Percentiles rank a stretch among this genome's conserved stretches.
phyloP scores from a whole-genome alignment of 2,113 vertebrate genomes.

The Myotis brandtii region DNA sequence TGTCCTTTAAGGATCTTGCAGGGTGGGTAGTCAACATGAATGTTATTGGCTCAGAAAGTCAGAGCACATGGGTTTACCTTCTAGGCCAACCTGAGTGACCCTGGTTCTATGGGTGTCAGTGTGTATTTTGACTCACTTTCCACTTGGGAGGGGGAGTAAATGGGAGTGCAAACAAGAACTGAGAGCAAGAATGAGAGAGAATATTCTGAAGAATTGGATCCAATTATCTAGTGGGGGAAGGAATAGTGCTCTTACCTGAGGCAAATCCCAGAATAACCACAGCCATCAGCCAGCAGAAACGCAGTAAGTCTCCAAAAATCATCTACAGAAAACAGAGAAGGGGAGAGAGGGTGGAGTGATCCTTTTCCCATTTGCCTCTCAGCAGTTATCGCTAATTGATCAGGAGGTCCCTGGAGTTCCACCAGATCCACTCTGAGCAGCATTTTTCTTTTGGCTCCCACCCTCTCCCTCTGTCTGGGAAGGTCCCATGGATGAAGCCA shows the following conservation, averaged over 20 bases:
- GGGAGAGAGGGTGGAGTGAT: background rate
- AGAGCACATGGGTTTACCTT: background rate
- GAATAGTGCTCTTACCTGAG: slow-evolving; percentile 87
- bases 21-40: background rate
- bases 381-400: background rate
- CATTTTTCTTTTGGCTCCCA: background rate
- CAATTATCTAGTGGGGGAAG: background rate
- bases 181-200: background rate
- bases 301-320: slow-evolving; percentile 96
- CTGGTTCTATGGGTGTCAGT: too few species aligned
- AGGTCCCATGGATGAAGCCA: background rate
- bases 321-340: slow-evolving; percentile 87
- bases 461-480: background rate
- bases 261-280: slow-evolving; percentile 96
- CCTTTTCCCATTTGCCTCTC: background rate
- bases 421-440: background rate
- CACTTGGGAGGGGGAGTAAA: background rate
- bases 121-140: slow-evolving; percentile 6
- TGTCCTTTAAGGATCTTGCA: background rate
- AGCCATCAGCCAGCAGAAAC: slow-evolving; percentile 96
- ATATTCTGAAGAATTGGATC: background rate
- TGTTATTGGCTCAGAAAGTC: background rate
- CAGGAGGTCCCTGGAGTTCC: background rate
- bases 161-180: background rate
- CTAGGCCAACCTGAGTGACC: background rate